phyloP scores from a whole-genome alignment of 1,140 invertebrate genomes.

The Drosophila orosa region DNA sequence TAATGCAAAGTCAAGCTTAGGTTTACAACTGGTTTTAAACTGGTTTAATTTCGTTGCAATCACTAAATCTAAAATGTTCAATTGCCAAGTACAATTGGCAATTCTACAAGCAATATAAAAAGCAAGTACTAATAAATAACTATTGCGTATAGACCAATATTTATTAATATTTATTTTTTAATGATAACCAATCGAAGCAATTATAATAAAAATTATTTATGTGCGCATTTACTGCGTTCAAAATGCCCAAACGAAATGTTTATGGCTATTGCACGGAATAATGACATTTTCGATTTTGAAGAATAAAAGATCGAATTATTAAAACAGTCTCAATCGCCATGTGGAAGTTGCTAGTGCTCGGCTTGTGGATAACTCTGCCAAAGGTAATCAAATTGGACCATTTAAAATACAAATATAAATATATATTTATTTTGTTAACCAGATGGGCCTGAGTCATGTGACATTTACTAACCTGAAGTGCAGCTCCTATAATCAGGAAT shows the following conservation, averaged over 20 bases:
- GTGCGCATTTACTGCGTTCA: not conserved
- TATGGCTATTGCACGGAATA: slow-evolving; percentile 11
- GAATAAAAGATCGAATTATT: not conserved
- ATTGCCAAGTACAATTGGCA: not conserved
- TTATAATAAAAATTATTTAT: not conserved
- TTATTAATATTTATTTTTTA: not conserved
- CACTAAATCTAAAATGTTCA: not conserved
- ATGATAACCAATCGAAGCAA: not conserved
- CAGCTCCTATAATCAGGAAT: not conserved
- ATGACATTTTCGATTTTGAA: slow-evolving; percentile 3
- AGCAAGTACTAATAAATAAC: not conserved
- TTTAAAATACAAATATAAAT: not conserved
- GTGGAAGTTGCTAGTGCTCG: slow-evolving; percentile 20
- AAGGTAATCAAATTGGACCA: not conserved
- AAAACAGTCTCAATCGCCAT: slow-evolving; percentile 5
- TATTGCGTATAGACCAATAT: not conserved
- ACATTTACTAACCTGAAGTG: slow-evolving; percentile 55
- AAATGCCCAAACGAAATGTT: slow-evolving; percentile 1
- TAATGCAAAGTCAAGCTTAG: not conserved
- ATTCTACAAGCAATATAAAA: not conserved
- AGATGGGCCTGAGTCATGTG: slow-evolving; percentile 29
- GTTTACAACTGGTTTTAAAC: not conserved
- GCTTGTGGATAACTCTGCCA: slow-evolving; percentile 21
- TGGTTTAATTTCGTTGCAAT: not conserved
- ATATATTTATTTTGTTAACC: not conserved